Conservation (phyloP, 1,140 invertebrate genomes). For the Brachystomella parvula region DNA sequence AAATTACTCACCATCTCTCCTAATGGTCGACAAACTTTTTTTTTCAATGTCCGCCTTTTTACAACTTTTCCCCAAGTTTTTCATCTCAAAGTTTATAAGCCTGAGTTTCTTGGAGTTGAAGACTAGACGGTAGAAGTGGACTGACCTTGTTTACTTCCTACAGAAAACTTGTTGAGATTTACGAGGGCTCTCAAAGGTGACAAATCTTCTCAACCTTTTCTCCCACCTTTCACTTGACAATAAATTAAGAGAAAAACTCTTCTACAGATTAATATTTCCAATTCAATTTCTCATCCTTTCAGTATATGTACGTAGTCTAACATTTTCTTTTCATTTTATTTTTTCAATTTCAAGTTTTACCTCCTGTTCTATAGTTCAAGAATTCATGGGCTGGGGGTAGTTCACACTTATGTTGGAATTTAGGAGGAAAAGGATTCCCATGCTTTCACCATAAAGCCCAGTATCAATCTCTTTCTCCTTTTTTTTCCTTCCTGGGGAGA, state of each 20-base stretch:
- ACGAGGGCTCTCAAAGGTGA: not conserved
- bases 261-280: not conserved
- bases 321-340: not conserved
- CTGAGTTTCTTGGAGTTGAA: too few species aligned
- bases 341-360: not conserved
- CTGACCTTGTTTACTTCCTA: not conserved
- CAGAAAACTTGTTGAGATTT: not conserved
- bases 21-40: too few species aligned
- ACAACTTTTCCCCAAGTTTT: too few species aligned
- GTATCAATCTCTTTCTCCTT: not conserved
- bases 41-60: too few species aligned
- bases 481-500: slow-evolving; percentile 8
- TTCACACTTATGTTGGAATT: too few species aligned
- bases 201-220: not conserved
- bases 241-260: too few species aligned
- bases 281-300: not conserved
- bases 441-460: slow-evolving; percentile 2
- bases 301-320: not conserved
- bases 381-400: too few species aligned
- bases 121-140: too few species aligned
- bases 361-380: not conserved
- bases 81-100: too few species aligned
- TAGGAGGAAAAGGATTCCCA: not conserved
- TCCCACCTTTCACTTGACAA: too few species aligned
- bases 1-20: too few species aligned